Conservation (phyloP, 2,113 vertebrate genomes). For the Ictalurus punctatus region DNA sequence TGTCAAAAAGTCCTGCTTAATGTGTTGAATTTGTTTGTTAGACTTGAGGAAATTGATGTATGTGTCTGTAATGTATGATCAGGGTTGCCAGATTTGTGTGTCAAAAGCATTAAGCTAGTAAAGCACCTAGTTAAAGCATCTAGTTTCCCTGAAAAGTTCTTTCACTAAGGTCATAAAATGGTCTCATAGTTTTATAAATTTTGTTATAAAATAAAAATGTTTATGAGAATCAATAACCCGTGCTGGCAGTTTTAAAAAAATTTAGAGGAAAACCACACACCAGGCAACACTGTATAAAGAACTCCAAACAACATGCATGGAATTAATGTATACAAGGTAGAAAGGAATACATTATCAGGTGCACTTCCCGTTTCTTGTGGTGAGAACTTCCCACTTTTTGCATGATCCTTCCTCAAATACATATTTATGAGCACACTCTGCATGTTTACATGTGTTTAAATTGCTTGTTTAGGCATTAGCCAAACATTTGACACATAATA, state of each 20-base stretch:
- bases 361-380: not conserved
- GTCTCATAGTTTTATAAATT: not conserved
- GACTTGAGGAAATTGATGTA: not conserved
- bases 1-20: not conserved
- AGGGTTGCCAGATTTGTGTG: not conserved
- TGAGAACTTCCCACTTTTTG: not conserved
- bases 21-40: not conserved
- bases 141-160: not conserved
- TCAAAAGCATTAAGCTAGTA: not conserved
- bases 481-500: conserved; percentile 2
- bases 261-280: not conserved
- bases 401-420: not conserved
- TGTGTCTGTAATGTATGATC: not conserved
- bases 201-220: not conserved
- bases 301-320: not conserved
- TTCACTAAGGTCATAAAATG: not conserved
- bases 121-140: no score
- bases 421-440: not conserved
- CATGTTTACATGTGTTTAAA: not conserved
- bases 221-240: not conserved
- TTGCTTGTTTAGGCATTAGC: not conserved
- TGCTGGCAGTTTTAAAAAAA: not conserved
- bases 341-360: not conserved
- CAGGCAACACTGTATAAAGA: not conserved
- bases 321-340: not conserved